A percentile compares a stretch with the other conserved stretches of the same genome.
phyloP scores from a whole-genome alignment of 2,888 invertebrate species.

The Syrista parreyssii region DNA sequence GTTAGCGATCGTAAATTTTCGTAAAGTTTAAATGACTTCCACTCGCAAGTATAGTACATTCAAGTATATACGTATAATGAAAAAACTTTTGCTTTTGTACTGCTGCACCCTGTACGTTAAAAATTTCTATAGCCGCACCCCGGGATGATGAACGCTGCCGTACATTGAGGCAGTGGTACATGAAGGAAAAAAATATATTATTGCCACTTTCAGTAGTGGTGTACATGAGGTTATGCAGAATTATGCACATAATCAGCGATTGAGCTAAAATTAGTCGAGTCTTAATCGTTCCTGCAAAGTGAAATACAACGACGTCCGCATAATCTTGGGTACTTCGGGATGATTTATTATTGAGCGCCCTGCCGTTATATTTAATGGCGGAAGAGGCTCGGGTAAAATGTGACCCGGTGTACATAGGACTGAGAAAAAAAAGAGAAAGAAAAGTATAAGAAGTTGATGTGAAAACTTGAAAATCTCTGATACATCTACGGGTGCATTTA shows the following conservation, averaged over 20 bases:
- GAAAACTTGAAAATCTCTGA: background rate
- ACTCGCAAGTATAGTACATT: background rate
- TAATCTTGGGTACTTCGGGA: background rate
- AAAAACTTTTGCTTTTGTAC: background rate
- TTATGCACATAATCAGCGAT: background rate
- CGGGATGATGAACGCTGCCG: background rate
- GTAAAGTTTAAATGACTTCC: background rate
- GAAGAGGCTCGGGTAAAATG: background rate
- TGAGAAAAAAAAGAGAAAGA: background rate
- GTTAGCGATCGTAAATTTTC: background rate
- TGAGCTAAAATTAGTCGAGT: background rate
- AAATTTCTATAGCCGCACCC: background rate
- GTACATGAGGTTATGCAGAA: background rate
- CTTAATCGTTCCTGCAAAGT: background rate
- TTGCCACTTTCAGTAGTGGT: background rate
- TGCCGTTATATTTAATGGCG: background rate
- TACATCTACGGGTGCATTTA: background rate
- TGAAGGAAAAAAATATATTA: background rate
- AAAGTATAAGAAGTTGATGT: background rate
- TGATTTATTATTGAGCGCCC: background rate
- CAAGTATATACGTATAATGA: background rate
- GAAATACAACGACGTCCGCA: background rate
- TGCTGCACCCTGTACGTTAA: background rate
- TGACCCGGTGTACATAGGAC: background rate
- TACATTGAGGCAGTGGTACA: background rate